Evolutionary conservation across 2,888 invertebrate species (phyloP).

Genomic region (Hypomecis punctinalis): DNA sequence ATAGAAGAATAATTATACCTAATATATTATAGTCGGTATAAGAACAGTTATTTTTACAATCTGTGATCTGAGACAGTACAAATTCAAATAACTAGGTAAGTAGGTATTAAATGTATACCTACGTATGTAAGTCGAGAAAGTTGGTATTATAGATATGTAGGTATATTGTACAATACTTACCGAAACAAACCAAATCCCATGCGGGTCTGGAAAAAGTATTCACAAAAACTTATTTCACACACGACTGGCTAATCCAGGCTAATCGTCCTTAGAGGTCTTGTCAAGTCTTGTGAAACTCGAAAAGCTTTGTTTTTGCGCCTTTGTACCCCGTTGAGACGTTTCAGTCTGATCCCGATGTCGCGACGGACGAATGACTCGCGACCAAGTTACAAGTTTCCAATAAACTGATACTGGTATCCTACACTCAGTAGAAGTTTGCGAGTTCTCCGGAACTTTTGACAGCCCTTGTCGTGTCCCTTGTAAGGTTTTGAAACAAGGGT

Average conservation of each 20-base stretch:
- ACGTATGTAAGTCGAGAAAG: too few species aligned
- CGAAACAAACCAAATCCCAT: not conserved
- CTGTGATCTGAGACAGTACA: too few species aligned
- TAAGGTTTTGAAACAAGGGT: slow-evolving; percentile 29
- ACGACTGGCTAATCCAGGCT: slow-evolving; percentile 36
- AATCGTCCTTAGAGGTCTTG: slow-evolving; percentile 22
- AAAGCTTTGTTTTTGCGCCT: slow-evolving; percentile 40
- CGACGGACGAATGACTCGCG: not conserved
- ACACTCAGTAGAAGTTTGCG: slow-evolving; percentile 10
- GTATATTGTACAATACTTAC: too few species aligned
- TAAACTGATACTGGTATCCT: slow-evolving; percentile 6
- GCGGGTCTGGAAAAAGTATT: not conserved
- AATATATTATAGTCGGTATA: too few species aligned
- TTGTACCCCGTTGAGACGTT: slow-evolving; percentile 27
- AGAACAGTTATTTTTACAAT: too few species aligned
- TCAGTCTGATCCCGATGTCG: slow-evolving; percentile 30
- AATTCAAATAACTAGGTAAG: too few species aligned
- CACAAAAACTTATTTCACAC: slow-evolving; percentile 17
- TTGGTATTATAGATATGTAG: too few species aligned
- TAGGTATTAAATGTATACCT: too few species aligned
- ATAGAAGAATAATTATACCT: too few species aligned
- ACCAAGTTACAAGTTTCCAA: slow-evolving; percentile 2
- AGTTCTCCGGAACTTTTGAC: slow-evolving; percentile 29
- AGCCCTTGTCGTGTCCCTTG: slow-evolving; percentile 31
- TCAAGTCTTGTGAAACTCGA: slow-evolving; percentile 22